Base-by-base conservation (phyloP, 2,113 vertebrate genomes). In the Phoenicopterus ruber region DNA sequence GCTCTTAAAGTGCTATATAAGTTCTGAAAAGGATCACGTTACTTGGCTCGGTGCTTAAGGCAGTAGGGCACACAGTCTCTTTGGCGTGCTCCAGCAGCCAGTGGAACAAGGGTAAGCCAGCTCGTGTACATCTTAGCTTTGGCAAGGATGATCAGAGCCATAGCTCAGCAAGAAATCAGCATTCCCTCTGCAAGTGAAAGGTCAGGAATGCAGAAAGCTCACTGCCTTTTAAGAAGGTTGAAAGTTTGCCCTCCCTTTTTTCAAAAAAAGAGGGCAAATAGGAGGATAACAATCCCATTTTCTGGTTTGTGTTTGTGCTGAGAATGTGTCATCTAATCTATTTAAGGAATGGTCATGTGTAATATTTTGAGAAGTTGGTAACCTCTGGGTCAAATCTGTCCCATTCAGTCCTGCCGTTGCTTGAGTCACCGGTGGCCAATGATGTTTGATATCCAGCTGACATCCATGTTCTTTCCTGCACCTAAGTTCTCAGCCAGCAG, bases 201-300 rank as follows among this genome's bases (percentile, higher is more conserved):
- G 97, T 95, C 94, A 95, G 91, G 91, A 96, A 95, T 94, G 91
- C 89, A 95, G 87, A 91, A 93, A 88, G 87, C 87, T 97, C 66
- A 4, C 78, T 94, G 87, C 74, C 91, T 94, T 93, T 95, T 82
- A 70, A 97, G 91, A 91, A 91, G 67, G 82, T 84, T 91, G 82
- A 82, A 91, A 93, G 54, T 85, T 91, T 93, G 42, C 66, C 40
- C 32, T 63, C 47, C 13, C 1, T 54, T 73, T 78, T 59, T 67
- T 57, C 26, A 6, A 28, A 70, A 93, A 93, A 89, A 67, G 40
- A 79, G 50, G 66, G 38, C 38, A 70, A 88, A 86, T 66, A 9
- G 20, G 34, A 88, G 46, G 59, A 52, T 73, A 81, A 49, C 38
- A 31, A 24, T 92, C 38, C 67, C 7, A 3, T 94, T 94, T 91